Percentiles rank a stretch among this genome's conserved stretches.
phyloP scores from a whole-genome alignment of 2,113 vertebrate genomes.

The Muntiacus reevesi region DNA sequence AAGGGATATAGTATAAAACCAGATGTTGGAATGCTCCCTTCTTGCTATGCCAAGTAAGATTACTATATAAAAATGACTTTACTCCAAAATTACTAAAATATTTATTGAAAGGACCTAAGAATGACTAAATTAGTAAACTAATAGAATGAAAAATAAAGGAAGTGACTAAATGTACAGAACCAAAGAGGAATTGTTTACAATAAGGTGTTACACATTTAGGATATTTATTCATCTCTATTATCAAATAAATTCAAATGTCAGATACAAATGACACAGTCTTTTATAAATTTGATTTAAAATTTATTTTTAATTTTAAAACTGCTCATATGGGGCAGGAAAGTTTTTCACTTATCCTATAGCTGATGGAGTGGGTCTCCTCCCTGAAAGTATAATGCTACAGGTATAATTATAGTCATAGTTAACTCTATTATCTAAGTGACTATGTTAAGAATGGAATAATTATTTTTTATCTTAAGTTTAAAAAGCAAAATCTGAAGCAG shows the following conservation, averaged over 20 bases:
- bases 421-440: background rate
- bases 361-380: background rate
- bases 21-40: background rate
- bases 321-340: background rate
- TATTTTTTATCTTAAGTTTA: constrained; percentile 13
- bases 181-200: background rate
- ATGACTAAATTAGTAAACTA: background rate
- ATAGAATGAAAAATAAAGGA: constrained; percentile 19
- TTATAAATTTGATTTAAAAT: background rate
- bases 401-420: background rate
- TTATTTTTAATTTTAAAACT: background rate
- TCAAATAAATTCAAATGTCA: background rate
- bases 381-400: background rate
- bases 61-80: background rate
- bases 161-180: background rate
- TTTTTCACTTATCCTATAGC: background rate
- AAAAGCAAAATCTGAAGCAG: background rate
- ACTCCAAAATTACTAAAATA: background rate
- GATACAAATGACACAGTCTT: background rate
- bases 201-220: background rate
- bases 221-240: background rate
- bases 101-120: background rate
- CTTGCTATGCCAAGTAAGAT: background rate
- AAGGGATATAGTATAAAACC: background rate
- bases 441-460: background rate